Evolutionary conservation across 2,888 invertebrate species (phyloP).

Genomic region (Eupithecia insigniata): DNA sequence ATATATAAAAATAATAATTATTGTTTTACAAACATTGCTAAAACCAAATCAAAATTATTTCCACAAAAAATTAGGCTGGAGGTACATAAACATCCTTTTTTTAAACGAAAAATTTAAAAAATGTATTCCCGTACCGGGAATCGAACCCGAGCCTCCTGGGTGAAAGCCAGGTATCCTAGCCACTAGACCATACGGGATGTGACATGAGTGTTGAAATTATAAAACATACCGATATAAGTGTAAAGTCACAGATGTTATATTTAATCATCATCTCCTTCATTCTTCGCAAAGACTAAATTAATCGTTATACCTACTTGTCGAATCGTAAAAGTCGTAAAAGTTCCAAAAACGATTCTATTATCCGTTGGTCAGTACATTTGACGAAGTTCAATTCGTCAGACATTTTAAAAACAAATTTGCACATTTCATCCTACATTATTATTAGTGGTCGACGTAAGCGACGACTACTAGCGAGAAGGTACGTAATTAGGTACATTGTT

Average conservation of each 20-base stretch:
- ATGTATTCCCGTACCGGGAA: slow-evolving; percentile 87
- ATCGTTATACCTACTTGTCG: neutral
- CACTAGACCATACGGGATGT: slow-evolving; percentile 87
- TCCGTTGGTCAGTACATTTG: neutral
- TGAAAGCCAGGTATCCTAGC: slow-evolving; percentile 89
- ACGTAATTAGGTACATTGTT: too few relatives aligned
- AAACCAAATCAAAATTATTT: neutral
- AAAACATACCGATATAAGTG: neutral
- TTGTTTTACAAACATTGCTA: too few relatives aligned
- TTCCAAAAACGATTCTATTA: neutral
- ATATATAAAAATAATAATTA: too few relatives aligned
- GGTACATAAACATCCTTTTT: neutral
- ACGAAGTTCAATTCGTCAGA: too few relatives aligned
- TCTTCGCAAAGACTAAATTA: neutral
- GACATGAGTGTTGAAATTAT: rapidly evolving
- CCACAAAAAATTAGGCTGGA: neutral
- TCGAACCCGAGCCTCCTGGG: slow-evolving; percentile 90
- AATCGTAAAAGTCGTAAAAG: too few relatives aligned
- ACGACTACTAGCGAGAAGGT: too few relatives aligned
- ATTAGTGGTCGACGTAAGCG: too few relatives aligned
- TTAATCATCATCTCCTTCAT: neutral
- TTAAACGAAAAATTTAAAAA: neutral
- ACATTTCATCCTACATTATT: too few relatives aligned
- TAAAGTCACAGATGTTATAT: neutral
- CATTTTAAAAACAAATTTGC: too few relatives aligned